These are phyloP conservation scores for Catagonus wagneri DNA, from an alignment of 2,113 vertebrate genomes.

Conservation along the genomic window DNA sequence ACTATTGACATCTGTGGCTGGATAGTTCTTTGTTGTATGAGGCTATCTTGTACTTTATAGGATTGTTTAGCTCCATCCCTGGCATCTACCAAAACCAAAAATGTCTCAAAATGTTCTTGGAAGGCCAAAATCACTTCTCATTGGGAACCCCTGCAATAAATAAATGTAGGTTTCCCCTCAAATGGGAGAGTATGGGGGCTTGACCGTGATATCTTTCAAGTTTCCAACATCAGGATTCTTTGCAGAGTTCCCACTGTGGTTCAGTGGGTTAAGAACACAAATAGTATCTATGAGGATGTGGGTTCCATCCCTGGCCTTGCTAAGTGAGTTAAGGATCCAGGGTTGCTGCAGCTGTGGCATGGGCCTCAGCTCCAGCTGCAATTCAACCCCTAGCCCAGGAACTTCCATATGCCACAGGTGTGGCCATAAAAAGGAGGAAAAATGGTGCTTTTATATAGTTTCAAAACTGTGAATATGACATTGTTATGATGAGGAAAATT, in stretches of 20 bases:
- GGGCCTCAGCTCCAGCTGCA: too few species aligned
- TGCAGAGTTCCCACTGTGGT: neutral
- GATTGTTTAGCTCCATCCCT: neutral
- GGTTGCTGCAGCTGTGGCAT: too few species aligned
- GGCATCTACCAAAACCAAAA: neutral
- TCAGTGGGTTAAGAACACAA: too few species aligned
- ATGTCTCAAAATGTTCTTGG: neutral
- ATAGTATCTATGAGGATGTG: too few species aligned
- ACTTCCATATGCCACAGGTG: too few species aligned
- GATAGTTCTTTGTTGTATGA: neutral
- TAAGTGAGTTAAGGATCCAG: too few species aligned
- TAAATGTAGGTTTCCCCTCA: neutral
- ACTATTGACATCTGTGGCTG: too few species aligned
- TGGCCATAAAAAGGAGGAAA: too few species aligned
- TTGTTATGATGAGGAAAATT: constrained; percentile 25
- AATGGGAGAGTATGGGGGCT: neutral
- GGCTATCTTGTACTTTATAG: too few species aligned
- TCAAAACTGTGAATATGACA: neutral
- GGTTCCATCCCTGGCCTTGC: too few species aligned
- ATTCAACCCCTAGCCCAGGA: too few species aligned
- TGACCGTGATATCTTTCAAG: neutral
- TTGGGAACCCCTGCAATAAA: neutral
- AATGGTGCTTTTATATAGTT: neutral
- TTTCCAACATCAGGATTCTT: constrained; percentile 34
- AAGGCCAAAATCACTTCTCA: neutral